These are phyloP conservation scores for Dasyprocta punctata DNA, from an alignment of 2,113 vertebrate genomes.

Conservation along the genomic window DNA sequence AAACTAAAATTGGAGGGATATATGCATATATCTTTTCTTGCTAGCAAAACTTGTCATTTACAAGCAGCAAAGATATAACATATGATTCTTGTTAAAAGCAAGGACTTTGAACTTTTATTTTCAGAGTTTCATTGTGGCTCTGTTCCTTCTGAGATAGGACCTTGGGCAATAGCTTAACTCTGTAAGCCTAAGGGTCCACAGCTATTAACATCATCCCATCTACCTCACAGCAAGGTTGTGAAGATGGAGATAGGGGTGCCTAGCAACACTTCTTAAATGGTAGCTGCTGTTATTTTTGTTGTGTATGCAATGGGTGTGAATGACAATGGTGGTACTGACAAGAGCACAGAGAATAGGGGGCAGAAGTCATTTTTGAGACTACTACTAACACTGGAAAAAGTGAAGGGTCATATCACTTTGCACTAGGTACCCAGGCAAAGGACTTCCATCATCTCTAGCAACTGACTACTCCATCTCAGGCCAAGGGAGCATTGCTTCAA, in stretches of 20 bases:
- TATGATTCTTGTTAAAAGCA: neutral
- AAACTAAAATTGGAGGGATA: slow-evolving; percentile 20
- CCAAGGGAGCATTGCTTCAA: neutral
- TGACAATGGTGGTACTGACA: neutral
- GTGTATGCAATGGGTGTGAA: neutral
- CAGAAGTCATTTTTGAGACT: neutral
- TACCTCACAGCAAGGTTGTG: neutral
- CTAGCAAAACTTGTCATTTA: slow-evolving; percentile 6
- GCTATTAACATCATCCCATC: neutral
- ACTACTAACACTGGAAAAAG: neutral
- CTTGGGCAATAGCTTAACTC: neutral
- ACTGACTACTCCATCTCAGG: neutral
- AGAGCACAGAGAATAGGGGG: too few relatives aligned
- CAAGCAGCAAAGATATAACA: neutral
- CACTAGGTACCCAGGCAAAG: neutral
- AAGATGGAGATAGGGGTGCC: neutral
- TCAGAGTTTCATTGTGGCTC: neutral
- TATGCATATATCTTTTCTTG: neutral
- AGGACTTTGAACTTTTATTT: neutral
- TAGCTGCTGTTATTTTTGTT: neutral
- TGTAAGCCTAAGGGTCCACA: neutral
- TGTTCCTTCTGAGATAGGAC: neutral
- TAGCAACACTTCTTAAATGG: neutral
- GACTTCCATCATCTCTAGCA: neutral
- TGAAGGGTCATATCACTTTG: neutral